phyloP scores from a whole-genome alignment of 2,888 invertebrate species.

The Catocala nupta region DNA sequence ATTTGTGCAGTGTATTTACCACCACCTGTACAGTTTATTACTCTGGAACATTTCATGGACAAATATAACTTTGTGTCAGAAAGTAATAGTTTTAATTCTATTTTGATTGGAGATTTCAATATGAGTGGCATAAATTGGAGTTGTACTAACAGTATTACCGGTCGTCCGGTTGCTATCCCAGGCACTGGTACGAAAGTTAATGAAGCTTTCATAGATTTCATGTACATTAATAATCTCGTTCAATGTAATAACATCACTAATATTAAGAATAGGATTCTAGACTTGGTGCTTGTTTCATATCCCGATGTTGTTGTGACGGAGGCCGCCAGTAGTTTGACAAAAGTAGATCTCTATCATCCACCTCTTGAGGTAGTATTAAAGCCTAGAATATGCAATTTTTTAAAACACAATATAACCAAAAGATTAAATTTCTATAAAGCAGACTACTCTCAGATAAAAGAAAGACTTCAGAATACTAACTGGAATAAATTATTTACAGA shows the following conservation, averaged over 20 bases:
- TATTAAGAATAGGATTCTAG: conserved; percentile 10
- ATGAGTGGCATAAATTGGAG: conserved; percentile 8
- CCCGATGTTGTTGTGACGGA: conserved; percentile 5
- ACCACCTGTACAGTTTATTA: conserved; percentile 6
- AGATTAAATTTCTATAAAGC: conserved; percentile 14
- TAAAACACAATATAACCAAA: neutral
- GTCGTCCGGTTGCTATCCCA: neutral
- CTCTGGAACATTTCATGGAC: conserved; percentile 7
- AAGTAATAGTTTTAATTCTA: conserved; percentile 1
- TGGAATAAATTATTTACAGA: conserved; percentile 1
- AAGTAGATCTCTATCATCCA: conserved; percentile 7
- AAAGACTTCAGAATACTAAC: neutral
- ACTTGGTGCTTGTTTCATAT: conserved; percentile 9
- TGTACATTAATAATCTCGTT: neutral
- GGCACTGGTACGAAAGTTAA: neutral
- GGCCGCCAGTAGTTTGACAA: conserved; percentile 1
- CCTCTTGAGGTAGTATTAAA: neutral
- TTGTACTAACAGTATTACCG: neutral
- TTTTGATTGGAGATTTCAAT: conserved; percentile 15
- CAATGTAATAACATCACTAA: conserved; percentile 12
- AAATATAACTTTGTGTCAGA: conserved; percentile 9
- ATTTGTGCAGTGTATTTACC: conserved; percentile 13
- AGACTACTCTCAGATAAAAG: neutral
- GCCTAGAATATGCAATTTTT: neutral
- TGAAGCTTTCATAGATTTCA: conserved; percentile 10